A percentile compares a stretch with the other conserved stretches of the same genome.
phyloP scores from a whole-genome alignment of 2,888 invertebrate species.

The Caenorhabditis virilis region DNA sequence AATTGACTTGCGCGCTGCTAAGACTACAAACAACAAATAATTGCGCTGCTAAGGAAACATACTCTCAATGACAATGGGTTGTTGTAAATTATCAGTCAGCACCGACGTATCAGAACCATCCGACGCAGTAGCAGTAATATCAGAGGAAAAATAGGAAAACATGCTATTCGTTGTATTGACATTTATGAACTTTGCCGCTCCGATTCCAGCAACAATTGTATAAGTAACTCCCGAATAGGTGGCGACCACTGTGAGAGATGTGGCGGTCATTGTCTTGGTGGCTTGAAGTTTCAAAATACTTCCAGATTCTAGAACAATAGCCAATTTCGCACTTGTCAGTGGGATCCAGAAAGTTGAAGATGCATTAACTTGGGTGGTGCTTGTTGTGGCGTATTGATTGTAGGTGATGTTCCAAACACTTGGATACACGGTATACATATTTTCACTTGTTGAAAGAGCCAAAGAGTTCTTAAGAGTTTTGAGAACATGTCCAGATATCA shows the following conservation, averaged over 20 bases:
- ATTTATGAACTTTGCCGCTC: constrained; percentile 31
- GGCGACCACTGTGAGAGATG: constrained; percentile 4
- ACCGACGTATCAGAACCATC: constrained; percentile 19
- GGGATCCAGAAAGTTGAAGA: constrained; percentile 29
- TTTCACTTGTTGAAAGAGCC: too few relatives aligned
- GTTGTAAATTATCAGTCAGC: constrained; percentile 20
- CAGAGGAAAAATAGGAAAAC: constrained; percentile 18
- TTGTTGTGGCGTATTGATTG: constrained; percentile 11
- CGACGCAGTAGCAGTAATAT: constrained; percentile 10
- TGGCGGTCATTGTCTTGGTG: constrained; percentile 7
- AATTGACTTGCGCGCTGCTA: too few relatives aligned
- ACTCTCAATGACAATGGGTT: constrained; percentile 38
- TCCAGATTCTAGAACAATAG: constrained; percentile 16
- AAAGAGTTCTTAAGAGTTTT: too few relatives aligned
- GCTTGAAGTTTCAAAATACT: constrained; percentile 18
- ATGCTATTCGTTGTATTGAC: constrained; percentile 12
- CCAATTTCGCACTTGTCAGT: constrained; percentile 4
- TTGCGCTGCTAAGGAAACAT: too few relatives aligned
- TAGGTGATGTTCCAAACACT: constrained; percentile 37
- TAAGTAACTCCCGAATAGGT: constrained; percentile 22
- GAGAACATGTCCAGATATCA: too few relatives aligned
- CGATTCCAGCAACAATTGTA: constrained; percentile 9
- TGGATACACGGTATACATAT: constrained; percentile 19
- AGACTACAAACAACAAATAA: too few relatives aligned
- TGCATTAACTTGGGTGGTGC: constrained; percentile 14